These are phyloP conservation scores for Onychomys torridus DNA, from an alignment of 2,797 vertebrate species.

Conservation along the genomic window DNA sequence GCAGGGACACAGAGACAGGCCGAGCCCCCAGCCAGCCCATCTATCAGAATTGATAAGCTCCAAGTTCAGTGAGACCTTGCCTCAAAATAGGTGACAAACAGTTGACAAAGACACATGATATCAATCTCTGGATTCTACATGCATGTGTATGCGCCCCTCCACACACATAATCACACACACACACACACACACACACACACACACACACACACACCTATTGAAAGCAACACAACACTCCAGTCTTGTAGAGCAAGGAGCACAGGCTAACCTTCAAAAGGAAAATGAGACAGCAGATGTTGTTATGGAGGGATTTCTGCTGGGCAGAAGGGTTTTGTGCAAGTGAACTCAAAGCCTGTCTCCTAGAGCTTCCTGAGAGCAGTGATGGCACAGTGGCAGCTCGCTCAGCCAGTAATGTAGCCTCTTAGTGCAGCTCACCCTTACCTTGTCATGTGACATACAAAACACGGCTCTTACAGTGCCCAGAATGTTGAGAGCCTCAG, in stretches of 20 bases:
- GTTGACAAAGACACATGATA: background rate
- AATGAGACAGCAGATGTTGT: conserved; percentile 45
- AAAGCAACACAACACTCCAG: background rate
- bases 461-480: background rate
- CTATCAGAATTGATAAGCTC: too few species aligned
- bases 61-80: too few species aligned
- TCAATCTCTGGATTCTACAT: background rate
- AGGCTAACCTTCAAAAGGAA: conserved; percentile 45
- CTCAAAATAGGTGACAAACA: background rate
- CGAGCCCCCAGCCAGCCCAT: too few species aligned
- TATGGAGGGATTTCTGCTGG: conserved; percentile 13
- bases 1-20: too few species aligned
- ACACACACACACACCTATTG: background rate
- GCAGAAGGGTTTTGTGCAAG: background rate
- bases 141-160: background rate
- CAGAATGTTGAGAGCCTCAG: background rate
- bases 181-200: background rate
- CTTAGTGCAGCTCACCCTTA: background rate
- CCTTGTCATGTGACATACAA: conserved; percentile 32
- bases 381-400: background rate
- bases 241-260: background rate
- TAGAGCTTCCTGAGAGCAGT: conserved; percentile 50
- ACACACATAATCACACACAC: background rate
- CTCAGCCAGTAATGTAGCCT: background rate
- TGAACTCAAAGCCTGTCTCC: conserved; percentile 38